These are phyloP conservation scores for Homalodisca vitripennis DNA, from an alignment of 1,140 invertebrate genomes.

Conservation along the genomic window DNA sequence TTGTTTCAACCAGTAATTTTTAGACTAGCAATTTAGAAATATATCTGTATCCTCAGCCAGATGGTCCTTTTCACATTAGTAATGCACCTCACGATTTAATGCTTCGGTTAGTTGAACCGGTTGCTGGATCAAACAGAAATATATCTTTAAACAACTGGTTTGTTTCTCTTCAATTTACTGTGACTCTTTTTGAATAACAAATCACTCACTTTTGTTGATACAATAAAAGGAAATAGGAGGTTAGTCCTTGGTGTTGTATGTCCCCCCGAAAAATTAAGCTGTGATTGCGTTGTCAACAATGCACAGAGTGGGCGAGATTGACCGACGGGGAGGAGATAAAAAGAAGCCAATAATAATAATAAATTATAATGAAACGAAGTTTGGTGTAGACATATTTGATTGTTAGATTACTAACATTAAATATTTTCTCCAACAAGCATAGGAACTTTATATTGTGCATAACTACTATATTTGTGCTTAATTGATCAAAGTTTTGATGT, in stretches of 20 bases:
- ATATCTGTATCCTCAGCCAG: too few species aligned
- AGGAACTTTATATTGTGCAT: too few species aligned
- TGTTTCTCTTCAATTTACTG: background rate
- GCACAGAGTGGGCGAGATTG: slow-evolving; percentile 22
- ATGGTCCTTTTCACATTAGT: too few species aligned
- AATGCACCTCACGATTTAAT: too few species aligned
- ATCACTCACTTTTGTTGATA: slow-evolving; percentile 34
- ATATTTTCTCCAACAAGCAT: too few species aligned
- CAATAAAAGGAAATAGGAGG: slow-evolving; percentile 42
- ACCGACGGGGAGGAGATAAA: background rate
- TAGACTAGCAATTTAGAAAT: too few species aligned
- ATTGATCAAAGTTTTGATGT: too few species aligned
- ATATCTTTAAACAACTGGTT: background rate
- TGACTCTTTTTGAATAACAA: background rate
- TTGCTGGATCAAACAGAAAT: background rate
- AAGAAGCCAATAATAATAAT: slow-evolving; percentile 45
- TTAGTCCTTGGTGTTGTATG: slow-evolving; percentile 36
- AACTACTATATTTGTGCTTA: too few species aligned
- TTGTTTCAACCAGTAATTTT: too few species aligned
- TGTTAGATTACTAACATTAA: too few species aligned
- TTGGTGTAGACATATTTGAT: slow-evolving; percentile 47
- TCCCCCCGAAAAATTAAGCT: slow-evolving; percentile 37
- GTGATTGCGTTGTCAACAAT: slow-evolving; percentile 35
- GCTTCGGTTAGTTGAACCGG: slow-evolving; percentile 13
- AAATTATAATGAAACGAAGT: slow-evolving; percentile 46